Evolutionary conservation across 2,888 invertebrate species (phyloP), one percentile per base, ranked within the genome.

Genomic region (Tupiocoris notatus): DNA sequence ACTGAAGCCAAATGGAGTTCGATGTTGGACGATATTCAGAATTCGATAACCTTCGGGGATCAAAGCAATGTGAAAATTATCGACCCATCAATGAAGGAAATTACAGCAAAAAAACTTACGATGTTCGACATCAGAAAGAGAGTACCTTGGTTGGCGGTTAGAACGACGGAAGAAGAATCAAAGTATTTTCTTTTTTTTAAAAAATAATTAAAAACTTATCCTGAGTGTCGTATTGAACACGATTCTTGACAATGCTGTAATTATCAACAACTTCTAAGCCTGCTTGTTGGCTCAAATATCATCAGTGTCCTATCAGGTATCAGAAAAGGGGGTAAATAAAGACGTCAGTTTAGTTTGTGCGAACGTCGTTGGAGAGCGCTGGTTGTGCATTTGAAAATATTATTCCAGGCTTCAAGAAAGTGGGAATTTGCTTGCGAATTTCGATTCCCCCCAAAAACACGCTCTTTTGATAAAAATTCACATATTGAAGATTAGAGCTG

Each of bases 391-490:
- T n/a, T n/a, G n/a, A n/a, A n/a, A n/a, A n/a, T n/a, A n/a, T n/a
- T n/a, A n/a, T n/a, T n/a, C n/a, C 39, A 39, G 39, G 39, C 39
- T 7, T 39, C 6, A 39, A 7, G 6, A 39, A 39, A 12, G 12
- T 3, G 39, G 6, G 39, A 39, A 39, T 39, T 39, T 39, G 39
- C 12, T 39, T 3, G 39, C 3, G 39, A 39, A 39, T 39, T 12
- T 39, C 23, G 23, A 68, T 1, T 3, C 21, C 9, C 2, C 22
- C 12, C 57, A 68, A 6, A 20, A 58, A n/a, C n/a, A 21, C 17
- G 68, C 68, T n/a, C 58, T 68, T 23, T 24, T 68, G 16, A 68
- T 68, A 1, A 68, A 68, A 58, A 1, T 58, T 2, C 59, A 68
- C 24, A 57, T 68, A 3, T 57, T 68, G 6, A 9, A 68, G 20